phyloP scores from a whole-genome alignment of 2,888 invertebrate genomes.

The Orthonychiurus folsomi region DNA sequence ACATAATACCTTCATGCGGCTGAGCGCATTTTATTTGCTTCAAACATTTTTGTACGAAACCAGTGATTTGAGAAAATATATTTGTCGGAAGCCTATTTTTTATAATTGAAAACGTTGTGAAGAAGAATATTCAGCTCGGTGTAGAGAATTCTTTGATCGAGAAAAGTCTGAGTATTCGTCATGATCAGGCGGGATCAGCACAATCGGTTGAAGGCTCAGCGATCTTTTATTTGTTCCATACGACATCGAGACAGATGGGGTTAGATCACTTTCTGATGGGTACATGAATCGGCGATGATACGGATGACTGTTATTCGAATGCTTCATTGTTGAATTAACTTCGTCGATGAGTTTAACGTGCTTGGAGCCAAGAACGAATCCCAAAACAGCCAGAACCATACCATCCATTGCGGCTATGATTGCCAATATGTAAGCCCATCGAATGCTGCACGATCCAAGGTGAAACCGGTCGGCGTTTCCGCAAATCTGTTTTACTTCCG shows the following conservation, averaged over 20 bases:
- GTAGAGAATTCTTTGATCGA: conserved; percentile 55
- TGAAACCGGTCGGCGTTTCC: conserved; percentile 65
- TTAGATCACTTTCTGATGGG: conserved; percentile 49
- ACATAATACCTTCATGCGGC: too few relatives aligned
- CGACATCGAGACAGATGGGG: conserved; percentile 74
- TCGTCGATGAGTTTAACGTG: conserved; percentile 63
- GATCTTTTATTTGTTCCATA: conserved; percentile 62
- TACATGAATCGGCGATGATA: conserved; percentile 22
- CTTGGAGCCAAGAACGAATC: conserved; percentile 83
- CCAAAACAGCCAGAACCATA: conserved; percentile 73
- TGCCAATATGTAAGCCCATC: conserved; percentile 89
- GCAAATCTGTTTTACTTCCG: conserved; percentile 73
- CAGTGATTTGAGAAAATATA: too few relatives aligned
- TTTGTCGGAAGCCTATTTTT: too few relatives aligned
- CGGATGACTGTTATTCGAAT: not conserved
- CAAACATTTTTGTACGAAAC: too few relatives aligned
- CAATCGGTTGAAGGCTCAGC: conserved; percentile 77
- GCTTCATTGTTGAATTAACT: not conserved
- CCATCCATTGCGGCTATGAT: conserved; percentile 82
- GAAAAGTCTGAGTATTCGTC: conserved; percentile 75
- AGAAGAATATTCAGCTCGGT: conserved; percentile 53
- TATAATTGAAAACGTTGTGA: conserved; percentile 63
- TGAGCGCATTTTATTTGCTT: too few relatives aligned
- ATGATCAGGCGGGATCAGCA: conserved; percentile 63
- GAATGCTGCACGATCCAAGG: conserved; percentile 68